Evolutionary conservation across 2,888 invertebrate species (phyloP).

Genomic region (Lucinisca nassula): DNA sequence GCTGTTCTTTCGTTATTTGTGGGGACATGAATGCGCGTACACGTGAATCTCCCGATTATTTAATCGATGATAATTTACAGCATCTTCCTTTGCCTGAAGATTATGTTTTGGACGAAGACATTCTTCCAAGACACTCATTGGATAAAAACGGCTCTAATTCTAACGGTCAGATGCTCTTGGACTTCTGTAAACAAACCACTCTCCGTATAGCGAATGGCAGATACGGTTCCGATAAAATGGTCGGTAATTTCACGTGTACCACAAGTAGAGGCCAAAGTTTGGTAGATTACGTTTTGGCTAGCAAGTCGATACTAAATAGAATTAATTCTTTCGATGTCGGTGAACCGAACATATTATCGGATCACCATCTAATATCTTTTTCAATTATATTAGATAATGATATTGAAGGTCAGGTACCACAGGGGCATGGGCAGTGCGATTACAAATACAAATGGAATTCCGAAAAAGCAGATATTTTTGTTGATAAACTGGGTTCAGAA

Average conservation of each 20-base stretch:
- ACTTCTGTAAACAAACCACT: no score
- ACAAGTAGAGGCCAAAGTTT: no score
- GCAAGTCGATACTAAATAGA: no score
- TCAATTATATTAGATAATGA: background rate
- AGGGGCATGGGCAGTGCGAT: background rate
- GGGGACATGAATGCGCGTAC: background rate
- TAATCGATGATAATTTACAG: slow-evolving; percentile 15
- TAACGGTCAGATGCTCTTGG: no score
- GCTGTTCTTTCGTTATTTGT: background rate
- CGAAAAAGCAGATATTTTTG: background rate
- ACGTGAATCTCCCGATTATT: background rate
- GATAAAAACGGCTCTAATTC: slow-evolving; percentile 4
- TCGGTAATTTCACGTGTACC: no score
- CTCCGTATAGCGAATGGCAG: no score
- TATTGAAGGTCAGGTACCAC: background rate
- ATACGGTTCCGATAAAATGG: no score
- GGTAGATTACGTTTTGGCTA: no score
- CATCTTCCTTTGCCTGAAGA: slow-evolving; percentile 11
- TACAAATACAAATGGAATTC: background rate
- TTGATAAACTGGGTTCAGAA: background rate
- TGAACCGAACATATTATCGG: background rate
- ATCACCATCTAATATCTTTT: background rate
- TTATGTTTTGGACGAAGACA: background rate
- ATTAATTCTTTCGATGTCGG: background rate
- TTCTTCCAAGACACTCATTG: background rate